These are phyloP conservation scores for Dendrolimus punctatus DNA, from an alignment of 1,140 invertebrate species.

Conservation along the genomic window DNA sequence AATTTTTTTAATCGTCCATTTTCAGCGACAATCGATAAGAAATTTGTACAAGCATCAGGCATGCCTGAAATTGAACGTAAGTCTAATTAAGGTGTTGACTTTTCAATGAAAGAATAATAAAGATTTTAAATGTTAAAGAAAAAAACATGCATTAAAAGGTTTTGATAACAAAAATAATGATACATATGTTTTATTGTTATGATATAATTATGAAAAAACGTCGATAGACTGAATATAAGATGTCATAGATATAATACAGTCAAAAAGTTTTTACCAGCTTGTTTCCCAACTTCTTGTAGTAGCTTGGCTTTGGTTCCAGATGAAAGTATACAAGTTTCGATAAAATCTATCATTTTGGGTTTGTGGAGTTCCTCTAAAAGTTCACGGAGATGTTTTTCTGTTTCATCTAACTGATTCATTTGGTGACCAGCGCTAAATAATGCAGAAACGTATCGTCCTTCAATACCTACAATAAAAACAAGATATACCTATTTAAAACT, in stretches of 20 bases:
- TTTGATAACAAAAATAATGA: too few relatives aligned
- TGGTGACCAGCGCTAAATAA: constrained; percentile 95
- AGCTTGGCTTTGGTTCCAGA: constrained; percentile 36
- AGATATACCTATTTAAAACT: background rate
- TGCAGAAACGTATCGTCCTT: constrained; percentile 96
- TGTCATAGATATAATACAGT: background rate
- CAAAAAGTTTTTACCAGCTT: constrained; percentile 22
- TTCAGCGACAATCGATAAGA: constrained; percentile 47
- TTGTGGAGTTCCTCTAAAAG: constrained; percentile 81
- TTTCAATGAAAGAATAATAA: too few relatives aligned
- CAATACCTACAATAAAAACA: constrained; percentile 46
- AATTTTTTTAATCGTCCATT: constrained; percentile 45
- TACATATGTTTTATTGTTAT: too few relatives aligned
- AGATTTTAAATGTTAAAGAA: too few relatives aligned
- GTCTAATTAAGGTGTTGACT: too few relatives aligned
- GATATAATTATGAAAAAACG: too few relatives aligned
- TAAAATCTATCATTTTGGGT: constrained; percentile 82
- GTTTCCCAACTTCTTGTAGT: constrained; percentile 28
- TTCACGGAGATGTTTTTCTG: constrained; percentile 90
- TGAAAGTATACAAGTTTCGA: constrained; percentile 71
- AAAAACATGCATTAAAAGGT: too few relatives aligned
- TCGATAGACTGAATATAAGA: constrained; percentile 1
- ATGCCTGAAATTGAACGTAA: constrained; percentile 27
- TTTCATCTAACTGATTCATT: constrained; percentile 87
- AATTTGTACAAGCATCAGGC: constrained; percentile 42